Conservation (phyloP, 2,113 vertebrate genomes). For the Candoia aspera region DNA sequence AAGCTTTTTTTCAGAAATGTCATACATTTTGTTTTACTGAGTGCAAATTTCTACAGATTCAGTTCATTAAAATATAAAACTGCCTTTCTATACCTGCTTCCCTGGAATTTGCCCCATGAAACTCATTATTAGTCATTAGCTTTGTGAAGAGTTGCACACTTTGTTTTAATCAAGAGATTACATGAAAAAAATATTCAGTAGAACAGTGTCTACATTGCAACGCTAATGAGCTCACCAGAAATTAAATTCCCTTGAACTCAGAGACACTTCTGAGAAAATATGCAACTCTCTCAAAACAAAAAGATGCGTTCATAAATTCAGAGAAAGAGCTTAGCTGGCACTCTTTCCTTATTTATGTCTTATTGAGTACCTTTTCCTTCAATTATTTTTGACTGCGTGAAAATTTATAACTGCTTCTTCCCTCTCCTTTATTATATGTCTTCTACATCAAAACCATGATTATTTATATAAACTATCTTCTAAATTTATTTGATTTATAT, state of each 20-base stretch:
- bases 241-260: background rate
- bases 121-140: background rate
- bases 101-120: background rate
- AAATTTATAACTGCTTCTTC: constrained; percentile 32
- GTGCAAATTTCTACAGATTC: background rate
- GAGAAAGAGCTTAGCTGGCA: constrained; percentile 22
- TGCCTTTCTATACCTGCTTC: background rate
- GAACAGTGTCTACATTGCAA: background rate
- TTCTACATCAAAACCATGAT: constrained; percentile 50
- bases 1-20: background rate
- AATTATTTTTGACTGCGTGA: constrained; percentile 58
- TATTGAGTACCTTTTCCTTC: constrained; percentile 19
- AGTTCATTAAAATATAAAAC: background rate
- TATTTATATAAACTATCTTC: constrained; percentile 47
- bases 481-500: background rate
- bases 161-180: background rate
- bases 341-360: background rate
- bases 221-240: background rate
- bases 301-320: constrained; percentile 32
- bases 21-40: background rate
- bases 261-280: background rate
- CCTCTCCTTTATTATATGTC: constrained; percentile 37
- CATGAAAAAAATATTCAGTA: background rate
- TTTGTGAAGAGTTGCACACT: background rate
- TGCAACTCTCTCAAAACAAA: background rate